These are phyloP conservation scores for Rhynchonema sp. DNA, from an alignment of 2,888 invertebrate species.

Conservation along the genomic window DNA sequence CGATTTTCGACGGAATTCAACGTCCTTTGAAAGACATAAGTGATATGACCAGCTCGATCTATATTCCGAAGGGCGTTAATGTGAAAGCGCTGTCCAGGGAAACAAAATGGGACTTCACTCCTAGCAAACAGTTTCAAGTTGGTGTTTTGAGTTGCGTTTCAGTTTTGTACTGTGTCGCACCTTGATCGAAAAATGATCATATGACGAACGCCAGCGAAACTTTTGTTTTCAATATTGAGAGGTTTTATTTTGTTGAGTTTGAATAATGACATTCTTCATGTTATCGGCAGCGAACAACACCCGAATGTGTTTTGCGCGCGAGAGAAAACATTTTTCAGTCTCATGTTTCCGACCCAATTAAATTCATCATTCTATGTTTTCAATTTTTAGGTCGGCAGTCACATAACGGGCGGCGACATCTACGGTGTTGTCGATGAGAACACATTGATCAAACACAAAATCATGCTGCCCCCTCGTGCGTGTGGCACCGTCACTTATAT, in stretches of 20 bases:
- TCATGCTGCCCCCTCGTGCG: conserved; percentile 77
- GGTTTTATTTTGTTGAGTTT: no score
- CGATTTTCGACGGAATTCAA: conserved; percentile 99
- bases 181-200: background rate
- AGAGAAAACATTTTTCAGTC: background rate
- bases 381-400: conserved; percentile 57
- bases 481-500: conserved; percentile 90
- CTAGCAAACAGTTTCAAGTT: conserved; percentile 26
- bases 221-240: no score
- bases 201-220: no score
- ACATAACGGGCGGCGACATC: conserved; percentile 93
- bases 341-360: background rate
- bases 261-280: no score
- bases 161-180: no score
- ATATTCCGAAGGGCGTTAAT: conserved; percentile 97
- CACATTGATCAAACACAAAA: conserved; percentile 84
- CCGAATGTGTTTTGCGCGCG: background rate
- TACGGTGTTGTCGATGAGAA: conserved; percentile 92
- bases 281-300: no score
- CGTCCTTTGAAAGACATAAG: conserved; percentile 85
- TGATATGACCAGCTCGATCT: conserved; percentile 80
- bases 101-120: conserved; percentile 74
- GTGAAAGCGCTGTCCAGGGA: conserved; percentile 67
- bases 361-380: background rate
- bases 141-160: no score